Percentiles rank a stretch among this genome's conserved stretches.
These are phyloP conservation scores for Oophaga sylvatica DNA, from an alignment of 2,797 vertebrate genomes.

Conservation along the genomic window DNA sequence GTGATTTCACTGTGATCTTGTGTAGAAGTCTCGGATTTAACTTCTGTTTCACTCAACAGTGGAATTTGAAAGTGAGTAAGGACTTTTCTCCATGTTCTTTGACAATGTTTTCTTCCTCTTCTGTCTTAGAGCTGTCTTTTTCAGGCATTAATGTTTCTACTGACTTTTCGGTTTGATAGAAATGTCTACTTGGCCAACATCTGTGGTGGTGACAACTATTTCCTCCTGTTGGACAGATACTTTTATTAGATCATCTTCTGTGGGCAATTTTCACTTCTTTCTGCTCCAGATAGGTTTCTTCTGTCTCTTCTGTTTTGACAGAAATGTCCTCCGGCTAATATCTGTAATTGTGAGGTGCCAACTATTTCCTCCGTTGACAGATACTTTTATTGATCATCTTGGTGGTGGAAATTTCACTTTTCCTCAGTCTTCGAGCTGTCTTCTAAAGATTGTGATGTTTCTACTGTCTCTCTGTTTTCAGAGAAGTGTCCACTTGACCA, in stretches of 20 bases:
- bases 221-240: background rate
- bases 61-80: constrained; percentile 67
- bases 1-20: background rate
- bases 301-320: too few relatives aligned
- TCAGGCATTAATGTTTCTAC: background rate
- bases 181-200: background rate
- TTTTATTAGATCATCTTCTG: background rate
- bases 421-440: background rate
- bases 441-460: background rate
- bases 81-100: background rate
- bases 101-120: background rate
- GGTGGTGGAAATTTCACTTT: too few relatives aligned
- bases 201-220: background rate
- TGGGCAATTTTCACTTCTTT: background rate
- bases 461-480: background rate
- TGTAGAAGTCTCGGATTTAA: background rate
- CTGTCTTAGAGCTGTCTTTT: background rate
- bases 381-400: too few relatives aligned
- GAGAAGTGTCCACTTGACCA: background rate
- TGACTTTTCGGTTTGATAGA: background rate
- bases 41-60: background rate
- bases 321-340: too few relatives aligned
- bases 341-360: too few relatives aligned
- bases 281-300: too few relatives aligned
- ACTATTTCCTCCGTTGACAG: too few relatives aligned